These are phyloP conservation scores for Orientallactaga bullata DNA, from an alignment of 2,113 vertebrate genomes.

Conservation along the genomic window DNA sequence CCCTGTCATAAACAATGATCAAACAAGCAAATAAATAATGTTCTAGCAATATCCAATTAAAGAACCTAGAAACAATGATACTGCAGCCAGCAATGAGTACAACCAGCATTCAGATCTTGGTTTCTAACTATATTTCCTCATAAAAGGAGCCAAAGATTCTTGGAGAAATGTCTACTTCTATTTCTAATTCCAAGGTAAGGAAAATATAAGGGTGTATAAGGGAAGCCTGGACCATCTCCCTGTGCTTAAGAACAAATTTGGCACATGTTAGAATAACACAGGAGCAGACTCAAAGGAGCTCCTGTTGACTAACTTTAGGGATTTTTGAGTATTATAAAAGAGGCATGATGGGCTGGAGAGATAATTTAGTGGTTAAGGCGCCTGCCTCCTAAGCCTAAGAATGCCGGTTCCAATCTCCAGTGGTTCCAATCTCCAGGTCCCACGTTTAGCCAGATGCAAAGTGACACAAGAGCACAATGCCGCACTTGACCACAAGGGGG, in stretches of 20 bases:
- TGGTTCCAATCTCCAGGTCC: too few species aligned
- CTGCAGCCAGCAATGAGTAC: not conserved
- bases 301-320: conserved; percentile 2
- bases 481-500: too few species aligned
- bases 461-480: too few species aligned
- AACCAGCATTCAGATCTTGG: not conserved
- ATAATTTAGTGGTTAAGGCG: too few species aligned
- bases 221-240: conserved; percentile 49
- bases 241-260: conserved; percentile 26
- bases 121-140: conserved; percentile 52
- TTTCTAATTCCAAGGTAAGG: conserved; percentile 23
- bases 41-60: not conserved
- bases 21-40: not conserved
- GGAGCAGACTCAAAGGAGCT: not conserved
- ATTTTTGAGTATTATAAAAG: not conserved
- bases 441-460: too few species aligned
- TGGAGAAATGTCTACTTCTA: not conserved
- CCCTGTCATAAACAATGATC: too few species aligned
- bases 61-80: not conserved
- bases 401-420: too few species aligned
- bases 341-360: too few species aligned
- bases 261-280: not conserved
- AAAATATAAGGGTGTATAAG: not conserved
- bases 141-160: conserved; percentile 16
- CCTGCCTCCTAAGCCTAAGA: too few species aligned